These are phyloP conservation scores for Drosophila prostipennis DNA, from an alignment of 2,888 invertebrate species.

Conservation along the genomic window DNA sequence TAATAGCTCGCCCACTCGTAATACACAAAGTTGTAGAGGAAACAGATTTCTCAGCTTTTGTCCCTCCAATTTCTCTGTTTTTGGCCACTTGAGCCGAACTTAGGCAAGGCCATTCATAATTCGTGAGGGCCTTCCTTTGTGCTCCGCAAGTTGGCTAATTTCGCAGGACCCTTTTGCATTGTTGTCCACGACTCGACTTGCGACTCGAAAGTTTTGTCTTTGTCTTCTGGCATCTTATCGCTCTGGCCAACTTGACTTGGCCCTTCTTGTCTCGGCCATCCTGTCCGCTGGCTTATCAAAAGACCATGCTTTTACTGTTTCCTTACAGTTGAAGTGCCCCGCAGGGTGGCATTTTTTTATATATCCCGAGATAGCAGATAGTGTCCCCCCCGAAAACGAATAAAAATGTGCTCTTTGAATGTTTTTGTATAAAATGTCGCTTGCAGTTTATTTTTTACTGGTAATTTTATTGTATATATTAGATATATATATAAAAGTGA, in stretches of 20 bases:
- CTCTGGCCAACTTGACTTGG: slow-evolving; percentile 21
- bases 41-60: slow-evolving; percentile 24
- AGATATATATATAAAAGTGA: slow-evolving; percentile 71
- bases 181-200: slow-evolving; percentile 35
- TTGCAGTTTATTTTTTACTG: slow-evolving; percentile 64
- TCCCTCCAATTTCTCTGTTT: slow-evolving; percentile 10
- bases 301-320: slow-evolving; percentile 33
- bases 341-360: slow-evolving; percentile 37
- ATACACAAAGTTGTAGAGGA: slow-evolving; percentile 8
- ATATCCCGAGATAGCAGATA: slow-evolving; percentile 1
- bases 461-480: slow-evolving; percentile 71
- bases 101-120: slow-evolving; percentile 44
- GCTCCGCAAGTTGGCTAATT: slow-evolving; percentile 54
- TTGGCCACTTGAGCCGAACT: slow-evolving; percentile 37
- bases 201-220: slow-evolving; percentile 31
- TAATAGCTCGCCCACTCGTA: slow-evolving; percentile 13
- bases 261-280: slow-evolving; percentile 26
- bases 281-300: slow-evolving; percentile 62
- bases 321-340: slow-evolving; percentile 54
- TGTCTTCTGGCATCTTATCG: slow-evolving; percentile 36
- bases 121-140: slow-evolving; percentile 46
- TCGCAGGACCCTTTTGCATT: slow-evolving; percentile 26
- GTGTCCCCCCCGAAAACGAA: slow-evolving; percentile 18
- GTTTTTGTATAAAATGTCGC: slow-evolving; percentile 70
- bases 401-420: slow-evolving; percentile 42